phyloP scores from a whole-genome alignment of 2,888 invertebrate species.

The Orgyia antiqua region DNA sequence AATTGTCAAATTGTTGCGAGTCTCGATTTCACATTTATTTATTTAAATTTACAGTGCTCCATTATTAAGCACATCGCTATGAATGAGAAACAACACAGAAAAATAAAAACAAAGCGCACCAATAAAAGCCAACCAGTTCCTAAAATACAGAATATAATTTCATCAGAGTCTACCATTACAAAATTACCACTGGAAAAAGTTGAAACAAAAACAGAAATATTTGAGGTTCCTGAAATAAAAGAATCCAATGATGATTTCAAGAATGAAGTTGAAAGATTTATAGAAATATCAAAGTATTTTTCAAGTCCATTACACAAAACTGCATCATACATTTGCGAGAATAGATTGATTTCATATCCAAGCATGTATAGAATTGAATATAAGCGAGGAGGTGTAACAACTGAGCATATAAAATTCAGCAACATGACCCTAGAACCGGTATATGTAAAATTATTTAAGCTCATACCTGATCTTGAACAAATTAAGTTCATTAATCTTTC shows the following conservation, averaged over 20 bases:
- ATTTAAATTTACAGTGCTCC: not conserved
- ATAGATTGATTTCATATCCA: slow-evolving; percentile 52
- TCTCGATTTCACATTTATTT: no score
- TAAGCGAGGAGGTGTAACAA: slow-evolving; percentile 48
- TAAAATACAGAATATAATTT: slow-evolving; percentile 5
- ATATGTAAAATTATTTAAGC: slow-evolving; percentile 56
- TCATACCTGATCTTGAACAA: slow-evolving; percentile 58
- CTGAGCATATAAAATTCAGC: slow-evolving; percentile 53
- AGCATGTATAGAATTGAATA: slow-evolving; percentile 50
- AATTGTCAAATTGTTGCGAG: no score
- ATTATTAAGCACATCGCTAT: no score
- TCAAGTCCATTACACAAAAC: slow-evolving; percentile 59
- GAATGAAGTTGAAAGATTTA: slow-evolving; percentile 53
- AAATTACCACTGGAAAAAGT: slow-evolving; percentile 31
- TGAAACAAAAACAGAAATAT: slow-evolving; percentile 34
- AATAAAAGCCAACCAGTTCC: slow-evolving; percentile 9
- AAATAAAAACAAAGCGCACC: slow-evolving; percentile 11
- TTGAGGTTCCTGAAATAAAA: slow-evolving; percentile 31
- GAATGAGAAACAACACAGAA: not conserved
- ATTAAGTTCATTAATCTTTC: slow-evolving; percentile 58
- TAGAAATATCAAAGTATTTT: slow-evolving; percentile 66
- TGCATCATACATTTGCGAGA: slow-evolving; percentile 62
- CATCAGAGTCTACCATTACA: slow-evolving; percentile 12
- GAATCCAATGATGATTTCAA: slow-evolving; percentile 37
- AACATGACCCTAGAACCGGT: slow-evolving; percentile 60